phyloP scores from a whole-genome alignment of 2,113 vertebrate species.

The Junco hyemalis region DNA sequence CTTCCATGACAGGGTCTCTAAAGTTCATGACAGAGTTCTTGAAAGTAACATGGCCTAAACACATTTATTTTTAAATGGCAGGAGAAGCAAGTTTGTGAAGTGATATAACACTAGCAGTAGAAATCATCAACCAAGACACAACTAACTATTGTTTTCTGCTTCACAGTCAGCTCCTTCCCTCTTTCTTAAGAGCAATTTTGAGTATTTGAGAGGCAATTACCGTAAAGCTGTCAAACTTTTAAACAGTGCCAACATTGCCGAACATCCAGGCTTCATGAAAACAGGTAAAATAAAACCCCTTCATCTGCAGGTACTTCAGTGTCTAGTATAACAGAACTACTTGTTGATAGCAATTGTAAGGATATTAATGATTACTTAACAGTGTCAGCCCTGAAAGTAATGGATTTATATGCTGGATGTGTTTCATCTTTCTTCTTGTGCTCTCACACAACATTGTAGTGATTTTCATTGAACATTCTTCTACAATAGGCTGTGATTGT shows the following conservation, averaged over 20 bases:
- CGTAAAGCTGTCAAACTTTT: slow-evolving; percentile 96
- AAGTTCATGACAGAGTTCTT: not conserved
- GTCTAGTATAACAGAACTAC: not conserved
- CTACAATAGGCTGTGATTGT: not conserved
- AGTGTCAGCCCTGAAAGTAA: not conserved
- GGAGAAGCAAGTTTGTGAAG: not conserved
- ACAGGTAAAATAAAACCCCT: slow-evolving; percentile 80
- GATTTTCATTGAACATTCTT: not conserved
- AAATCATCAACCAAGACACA: not conserved
- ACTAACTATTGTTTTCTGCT: slow-evolving; percentile 34
- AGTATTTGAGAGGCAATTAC: slow-evolving; percentile 97
- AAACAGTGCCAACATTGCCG: slow-evolving; percentile 96
- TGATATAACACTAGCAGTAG: not conserved
- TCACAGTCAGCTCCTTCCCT: slow-evolving; percentile 93
- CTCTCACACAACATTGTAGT: not conserved
- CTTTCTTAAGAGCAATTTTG: slow-evolving; percentile 99
- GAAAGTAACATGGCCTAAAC: not conserved
- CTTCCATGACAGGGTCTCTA: not conserved
- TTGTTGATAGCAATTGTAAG: not conserved
- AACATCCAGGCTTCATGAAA: slow-evolving; percentile 95
- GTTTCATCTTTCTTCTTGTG: not conserved
- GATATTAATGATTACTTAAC: not conserved
- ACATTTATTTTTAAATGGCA: not conserved
- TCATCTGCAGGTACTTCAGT: not conserved
- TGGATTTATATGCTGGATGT: not conserved